phyloP scores from a whole-genome alignment of 2,113 vertebrate species.

The Chaetura pelagica region DNA sequence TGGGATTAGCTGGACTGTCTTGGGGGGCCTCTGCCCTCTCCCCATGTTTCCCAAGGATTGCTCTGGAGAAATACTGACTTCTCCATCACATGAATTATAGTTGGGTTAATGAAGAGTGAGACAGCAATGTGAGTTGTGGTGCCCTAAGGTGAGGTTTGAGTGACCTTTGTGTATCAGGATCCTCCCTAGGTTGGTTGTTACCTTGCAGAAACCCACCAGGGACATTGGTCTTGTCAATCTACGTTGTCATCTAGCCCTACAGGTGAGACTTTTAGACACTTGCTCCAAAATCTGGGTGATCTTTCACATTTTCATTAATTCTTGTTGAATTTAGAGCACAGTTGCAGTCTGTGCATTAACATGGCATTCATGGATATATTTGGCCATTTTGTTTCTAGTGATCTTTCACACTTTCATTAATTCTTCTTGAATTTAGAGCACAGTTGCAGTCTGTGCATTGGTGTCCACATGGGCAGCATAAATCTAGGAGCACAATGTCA shows the following conservation, averaged over 20 bases:
- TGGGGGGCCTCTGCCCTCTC: background rate
- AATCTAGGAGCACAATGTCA: background rate
- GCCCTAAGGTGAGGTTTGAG: background rate
- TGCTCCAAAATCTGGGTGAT: background rate
- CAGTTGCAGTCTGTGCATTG: background rate
- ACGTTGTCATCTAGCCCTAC: fast-evolving
- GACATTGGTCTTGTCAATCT: background rate
- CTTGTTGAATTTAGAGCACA: background rate
- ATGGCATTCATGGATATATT: background rate
- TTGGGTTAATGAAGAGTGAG: background rate
- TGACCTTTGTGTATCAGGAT: background rate
- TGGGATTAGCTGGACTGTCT: background rate
- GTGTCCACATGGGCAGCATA: background rate
- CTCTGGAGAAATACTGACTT: background rate
- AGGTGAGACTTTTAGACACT: background rate
- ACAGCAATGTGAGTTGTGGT: background rate
- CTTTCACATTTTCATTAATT: background rate
- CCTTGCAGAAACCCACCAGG: background rate
- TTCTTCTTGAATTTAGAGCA: background rate
- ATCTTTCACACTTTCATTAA: background rate
- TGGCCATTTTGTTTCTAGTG: background rate
- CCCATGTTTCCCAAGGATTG: background rate
- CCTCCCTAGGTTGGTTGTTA: background rate
- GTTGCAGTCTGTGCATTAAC: background rate
- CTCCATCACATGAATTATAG: background rate